phyloP scores from a whole-genome alignment of 1,140 invertebrate species.

The Drosophila ironensis region DNA sequence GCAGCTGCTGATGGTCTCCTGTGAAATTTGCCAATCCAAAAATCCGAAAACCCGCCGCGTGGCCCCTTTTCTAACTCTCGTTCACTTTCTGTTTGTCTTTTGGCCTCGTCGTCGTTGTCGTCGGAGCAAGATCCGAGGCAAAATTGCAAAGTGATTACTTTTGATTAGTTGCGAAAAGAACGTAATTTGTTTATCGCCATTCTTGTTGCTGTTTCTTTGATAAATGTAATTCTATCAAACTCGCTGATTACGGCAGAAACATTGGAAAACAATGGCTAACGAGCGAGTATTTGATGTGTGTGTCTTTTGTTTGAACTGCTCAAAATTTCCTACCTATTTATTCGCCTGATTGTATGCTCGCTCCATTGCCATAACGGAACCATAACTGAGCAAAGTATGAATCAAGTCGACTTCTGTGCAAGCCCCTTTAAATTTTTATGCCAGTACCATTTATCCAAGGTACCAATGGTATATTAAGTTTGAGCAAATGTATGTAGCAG shows the following conservation, averaged over 20 bases:
- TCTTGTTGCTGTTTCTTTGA: conserved; percentile 43
- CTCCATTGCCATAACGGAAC: too few relatives aligned
- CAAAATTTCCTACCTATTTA: too few relatives aligned
- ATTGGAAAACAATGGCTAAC: conserved; percentile 47
- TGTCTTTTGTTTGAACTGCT: neutral
- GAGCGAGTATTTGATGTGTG: conserved; percentile 39
- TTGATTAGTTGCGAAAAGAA: conserved; percentile 79
- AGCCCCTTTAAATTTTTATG: too few relatives aligned
- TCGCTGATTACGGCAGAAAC: conserved; percentile 66
- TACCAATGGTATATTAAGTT: too few relatives aligned
- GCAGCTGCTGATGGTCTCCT: conserved; percentile 48
- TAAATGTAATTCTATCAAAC: conserved; percentile 67
- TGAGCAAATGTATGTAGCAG: too few relatives aligned
- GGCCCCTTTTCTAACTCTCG: conserved; percentile 52
- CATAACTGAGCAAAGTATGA: too few relatives aligned
- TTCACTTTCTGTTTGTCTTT: conserved; percentile 75
- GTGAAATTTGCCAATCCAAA: neutral
- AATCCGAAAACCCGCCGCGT: neutral
- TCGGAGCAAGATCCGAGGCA: conserved; percentile 22
- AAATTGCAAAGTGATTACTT: conserved; percentile 80
- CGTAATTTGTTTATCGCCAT: conserved; percentile 75
- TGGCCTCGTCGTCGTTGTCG: too few relatives aligned
- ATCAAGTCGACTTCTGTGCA: too few relatives aligned
- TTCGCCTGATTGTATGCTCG: too few relatives aligned
- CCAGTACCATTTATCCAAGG: too few relatives aligned